Evolutionary conservation across 2,797 vertebrate species (phyloP), one percentile per base, ranked within the genome.

Genomic region (Bufotes viridis): DNA sequence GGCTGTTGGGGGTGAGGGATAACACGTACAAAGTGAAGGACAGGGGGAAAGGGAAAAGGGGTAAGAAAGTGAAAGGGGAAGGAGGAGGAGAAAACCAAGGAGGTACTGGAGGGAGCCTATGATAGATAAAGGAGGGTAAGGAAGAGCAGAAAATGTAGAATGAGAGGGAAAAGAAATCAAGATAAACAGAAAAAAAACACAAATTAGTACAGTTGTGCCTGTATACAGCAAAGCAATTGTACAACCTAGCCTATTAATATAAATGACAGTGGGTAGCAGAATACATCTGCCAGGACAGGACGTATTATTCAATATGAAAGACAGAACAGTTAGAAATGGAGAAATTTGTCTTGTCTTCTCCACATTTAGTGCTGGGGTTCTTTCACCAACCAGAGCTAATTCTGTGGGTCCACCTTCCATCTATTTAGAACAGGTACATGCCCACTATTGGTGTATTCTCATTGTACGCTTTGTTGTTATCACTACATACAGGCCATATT

Each of bases 21-120:
- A 99, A 94, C 98, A 99, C 91, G 98, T 97, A 89, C 98, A 99
- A 90, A 98, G 94, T 87, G 94, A 95, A n/a, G 98, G 98, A 90
- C 98, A 99, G 88, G 96, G 90, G 86, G 94, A 91, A 5, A 92
- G 90, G 0, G 90, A 85, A 76, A 93, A 93, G 90, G 93, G 90
- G 26, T 90, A 91, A 85, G 89, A 91, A 81, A 93, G 91, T 81
- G 94, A 86, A 82, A 92, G 90, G 90, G 92, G 90, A 78, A 93
- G 89, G 18, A 93, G 91, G 90, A 92, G 90, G 92, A 90, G 0
- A 87, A 90, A 90, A 90, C 87, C 8, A 90, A 82, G 58, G 53
- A 87, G 69, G 90, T 91, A 91, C 88, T 90, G 86, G 5, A 20
- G 76, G 80, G 63, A 89, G 89, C 90, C 83, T 85, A 24, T 61